A percentile compares a stretch with the other conserved stretches of the same genome.
phyloP scores from a whole-genome alignment of 2,797 vertebrate species.

The Chaunax sp. region DNA sequence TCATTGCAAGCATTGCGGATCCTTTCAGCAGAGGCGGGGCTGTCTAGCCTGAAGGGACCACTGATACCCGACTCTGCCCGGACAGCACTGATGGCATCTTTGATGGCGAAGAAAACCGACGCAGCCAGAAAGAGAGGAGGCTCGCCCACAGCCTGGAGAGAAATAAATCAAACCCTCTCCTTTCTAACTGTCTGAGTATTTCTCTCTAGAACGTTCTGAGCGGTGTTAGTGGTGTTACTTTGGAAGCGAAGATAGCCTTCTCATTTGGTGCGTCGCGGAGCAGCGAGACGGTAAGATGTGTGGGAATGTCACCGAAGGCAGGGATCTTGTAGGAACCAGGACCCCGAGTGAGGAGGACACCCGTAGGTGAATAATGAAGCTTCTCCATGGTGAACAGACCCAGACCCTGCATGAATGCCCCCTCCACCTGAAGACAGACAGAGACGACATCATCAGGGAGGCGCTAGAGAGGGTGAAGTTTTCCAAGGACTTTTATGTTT shows the following conservation, averaged over 20 bases:
- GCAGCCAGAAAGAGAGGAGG: conserved; percentile 95
- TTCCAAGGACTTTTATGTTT: too few relatives aligned
- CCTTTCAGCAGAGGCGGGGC: conserved; percentile 93
- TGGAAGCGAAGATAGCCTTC: conserved; percentile 95
- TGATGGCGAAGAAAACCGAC: conserved; percentile 94
- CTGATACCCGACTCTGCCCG: conserved; percentile 77
- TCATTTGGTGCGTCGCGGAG: conserved; percentile 91
- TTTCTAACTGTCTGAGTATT: too few relatives aligned
- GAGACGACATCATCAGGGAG: neutral
- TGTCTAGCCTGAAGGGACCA: conserved; percentile 88
- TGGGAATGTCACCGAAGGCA: conserved; percentile 91
- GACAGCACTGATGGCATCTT: conserved; percentile 89
- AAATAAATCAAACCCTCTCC: neutral
- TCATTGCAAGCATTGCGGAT: conserved; percentile 93
- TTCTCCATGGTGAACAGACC: conserved; percentile 96
- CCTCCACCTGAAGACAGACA: conserved; percentile 87
- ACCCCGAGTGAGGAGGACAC: conserved; percentile 90
- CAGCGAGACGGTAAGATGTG: conserved; percentile 88
- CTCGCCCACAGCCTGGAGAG: conserved; percentile 91
- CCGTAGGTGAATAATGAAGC: conserved; percentile 90
- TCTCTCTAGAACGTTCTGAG: neutral
- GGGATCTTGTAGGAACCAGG: conserved; percentile 97
- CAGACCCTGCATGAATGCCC: conserved; percentile 93
- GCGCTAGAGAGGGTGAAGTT: too few relatives aligned
- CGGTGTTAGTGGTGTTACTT: conserved; percentile 77